Conservation (phyloP, 2,888 invertebrate species). For the Brachyptera risi region DNA sequence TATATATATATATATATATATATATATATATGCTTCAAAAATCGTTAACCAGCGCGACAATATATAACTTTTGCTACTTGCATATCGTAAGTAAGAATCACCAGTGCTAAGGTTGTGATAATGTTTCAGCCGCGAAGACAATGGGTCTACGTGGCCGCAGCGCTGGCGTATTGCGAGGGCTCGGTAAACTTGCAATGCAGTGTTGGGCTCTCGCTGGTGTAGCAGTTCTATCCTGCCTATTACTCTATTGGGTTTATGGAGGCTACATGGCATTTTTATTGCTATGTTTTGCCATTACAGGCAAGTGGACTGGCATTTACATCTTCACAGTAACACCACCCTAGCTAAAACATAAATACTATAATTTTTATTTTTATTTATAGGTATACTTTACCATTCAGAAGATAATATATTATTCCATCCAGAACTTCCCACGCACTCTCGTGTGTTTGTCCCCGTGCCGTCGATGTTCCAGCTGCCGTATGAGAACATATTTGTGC, state of each 20-base stretch:
- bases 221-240: slow-evolving; percentile 66
- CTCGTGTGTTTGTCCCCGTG: slow-evolving; percentile 80
- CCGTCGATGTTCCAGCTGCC: slow-evolving; percentile 83
- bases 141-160: background rate
- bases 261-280: slow-evolving; percentile 67
- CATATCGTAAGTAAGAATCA: too few species aligned
- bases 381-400: slow-evolving; percentile 78
- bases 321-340: too few species aligned
- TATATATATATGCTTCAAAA: too few species aligned
- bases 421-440: slow-evolving; percentile 85
- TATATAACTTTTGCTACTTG: too few species aligned
- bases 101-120: too few species aligned
- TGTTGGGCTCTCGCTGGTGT: slow-evolving; percentile 76
- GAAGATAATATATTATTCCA: slow-evolving; percentile 85
- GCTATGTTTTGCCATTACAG: slow-evolving; percentile 64
- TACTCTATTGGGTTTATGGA: slow-evolving; percentile 82
- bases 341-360: too few species aligned
- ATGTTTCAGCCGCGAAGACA: too few species aligned
- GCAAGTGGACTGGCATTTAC: too few species aligned
- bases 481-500: slow-evolving; percentile 76
- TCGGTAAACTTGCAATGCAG: slow-evolving; percentile 49
- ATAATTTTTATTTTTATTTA: background rate
- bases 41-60: too few species aligned
- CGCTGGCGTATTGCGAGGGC: slow-evolving; percentile 26
- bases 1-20: too few species aligned